Evolutionary conservation across 2,797 vertebrate genomes (phyloP).

Genomic region (Phoebastria nigripes): DNA sequence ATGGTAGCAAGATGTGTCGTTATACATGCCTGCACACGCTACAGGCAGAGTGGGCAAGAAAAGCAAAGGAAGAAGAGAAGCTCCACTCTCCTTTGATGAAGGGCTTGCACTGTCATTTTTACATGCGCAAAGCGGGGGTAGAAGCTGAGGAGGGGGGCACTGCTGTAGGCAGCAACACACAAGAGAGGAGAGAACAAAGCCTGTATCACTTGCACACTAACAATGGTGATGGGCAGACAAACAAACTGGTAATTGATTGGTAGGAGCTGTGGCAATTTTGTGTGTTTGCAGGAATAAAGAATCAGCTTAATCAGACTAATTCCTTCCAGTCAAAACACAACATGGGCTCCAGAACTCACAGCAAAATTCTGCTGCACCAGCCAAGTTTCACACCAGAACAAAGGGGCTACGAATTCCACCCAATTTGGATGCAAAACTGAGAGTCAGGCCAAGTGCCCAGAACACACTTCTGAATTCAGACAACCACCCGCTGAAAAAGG

Average conservation of each 20-base stretch:
- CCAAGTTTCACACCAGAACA: slow-evolving; percentile 51
- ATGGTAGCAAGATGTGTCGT: neutral
- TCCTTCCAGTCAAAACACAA: slow-evolving; percentile 59
- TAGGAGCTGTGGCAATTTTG: slow-evolving; percentile 36
- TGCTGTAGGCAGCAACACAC: neutral
- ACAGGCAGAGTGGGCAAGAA: neutral
- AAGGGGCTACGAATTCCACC: slow-evolving; percentile 30
- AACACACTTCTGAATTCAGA: slow-evolving; percentile 42
- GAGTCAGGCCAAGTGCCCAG: slow-evolving; percentile 40
- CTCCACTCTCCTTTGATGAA: neutral
- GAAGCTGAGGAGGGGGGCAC: neutral
- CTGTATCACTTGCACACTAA: neutral
- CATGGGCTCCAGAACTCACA: slow-evolving; percentile 35
- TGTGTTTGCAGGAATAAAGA: slow-evolving; percentile 54
- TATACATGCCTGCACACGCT: neutral
- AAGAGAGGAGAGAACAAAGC: neutral
- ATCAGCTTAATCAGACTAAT: slow-evolving; percentile 56
- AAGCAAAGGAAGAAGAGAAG: neutral
- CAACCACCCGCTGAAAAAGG: neutral
- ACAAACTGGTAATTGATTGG: slow-evolving; percentile 37
- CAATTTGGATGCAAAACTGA: slow-evolving; percentile 39
- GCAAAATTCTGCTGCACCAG: slow-evolving; percentile 14
- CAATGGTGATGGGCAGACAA: neutral
- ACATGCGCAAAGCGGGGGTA: neutral
- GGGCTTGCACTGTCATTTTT: neutral